Evolutionary conservation across 2,797 vertebrate species (phyloP), one percentile per base, ranked within the genome.

Genomic region (Anguilla pacifica): DNA sequence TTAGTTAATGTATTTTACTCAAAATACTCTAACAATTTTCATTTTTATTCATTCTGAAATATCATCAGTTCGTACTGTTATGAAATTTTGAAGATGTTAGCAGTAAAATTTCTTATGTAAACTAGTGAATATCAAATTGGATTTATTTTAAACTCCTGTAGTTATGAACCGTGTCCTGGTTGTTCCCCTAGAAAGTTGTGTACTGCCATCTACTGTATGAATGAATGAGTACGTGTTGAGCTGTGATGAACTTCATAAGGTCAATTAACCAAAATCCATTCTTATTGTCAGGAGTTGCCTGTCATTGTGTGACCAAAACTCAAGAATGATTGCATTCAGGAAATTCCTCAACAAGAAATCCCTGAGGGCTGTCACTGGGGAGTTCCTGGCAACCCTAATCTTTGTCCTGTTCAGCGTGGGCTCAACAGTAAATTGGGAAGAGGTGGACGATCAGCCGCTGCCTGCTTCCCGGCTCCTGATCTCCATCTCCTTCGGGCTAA

Each of bases 321-420:
- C 89, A 93, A 95, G 96, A 94, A 98, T 99, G 98, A 96, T 93
- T 90, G 98, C 98, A 0, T 98, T 98, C 91, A 98, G 97, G 96
- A 98, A 98, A 83, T 96, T 99, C 91, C 98, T 98, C 98, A 99
- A 97, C 86, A 97, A 99, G 93, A 93, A 96, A 67, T 99, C 99
- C 95, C 99, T 98, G 98, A 97, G 98, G 92, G 97, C 97, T 0
- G 98, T 99, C 89, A 96, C 97, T 0, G 98, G 96, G 2, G 98
- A 99, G 91, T 99, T 97, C 94, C 92, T 99, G 93, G 98, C 98
- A 87, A 98, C 97, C 89, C 92, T 99, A 6, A 96, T 99, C 93
- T 99, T 99, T 86, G 97, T 99, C 83, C 95, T 99, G 7, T 96
- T 99, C 74, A 94, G 98, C 91, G 92, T 99, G 0, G 98, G 98